Evolutionary conservation across 2,888 invertebrate genomes (phyloP).

Genomic region (Drosophila demipolita): DNA sequence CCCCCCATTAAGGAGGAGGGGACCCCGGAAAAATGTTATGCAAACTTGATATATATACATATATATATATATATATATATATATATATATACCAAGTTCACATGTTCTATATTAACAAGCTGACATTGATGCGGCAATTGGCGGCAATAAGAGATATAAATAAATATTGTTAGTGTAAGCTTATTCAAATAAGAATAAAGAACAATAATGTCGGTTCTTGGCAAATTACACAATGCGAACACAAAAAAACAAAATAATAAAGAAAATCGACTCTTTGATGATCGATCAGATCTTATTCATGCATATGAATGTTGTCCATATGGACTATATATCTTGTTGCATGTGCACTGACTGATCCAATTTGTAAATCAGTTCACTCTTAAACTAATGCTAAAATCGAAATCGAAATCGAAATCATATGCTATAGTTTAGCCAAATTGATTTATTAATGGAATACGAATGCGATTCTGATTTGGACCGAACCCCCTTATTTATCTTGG

Average conservation of each 20-base stretch:
- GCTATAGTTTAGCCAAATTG: background rate
- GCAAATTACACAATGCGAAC: constrained; percentile 1
- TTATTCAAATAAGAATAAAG: constrained; percentile 24
- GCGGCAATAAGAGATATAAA: constrained; percentile 12
- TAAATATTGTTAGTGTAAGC: constrained; percentile 37
- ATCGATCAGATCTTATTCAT: background rate
- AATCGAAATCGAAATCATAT: background rate
- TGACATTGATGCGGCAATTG: constrained; percentile 1
- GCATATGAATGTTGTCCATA: background rate
- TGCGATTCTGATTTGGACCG: background rate
- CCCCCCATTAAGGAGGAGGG: background rate
- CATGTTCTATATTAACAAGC: constrained; percentile 7
- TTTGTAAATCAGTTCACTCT: background rate
- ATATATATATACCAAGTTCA: constrained; percentile 12
- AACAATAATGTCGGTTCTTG: background rate
- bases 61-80: constrained; percentile 1
- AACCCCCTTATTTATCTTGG: background rate
- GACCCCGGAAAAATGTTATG: constrained; percentile 48
- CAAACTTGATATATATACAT: background rate
- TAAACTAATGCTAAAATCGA: constrained; percentile 15
- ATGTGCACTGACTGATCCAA: background rate
- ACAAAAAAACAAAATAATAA: background rate
- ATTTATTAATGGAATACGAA: background rate
- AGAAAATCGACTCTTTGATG: background rate
- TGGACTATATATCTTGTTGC: background rate